A percentile compares a stretch with the other conserved stretches of the same genome.
Conservation (phyloP, 2,113 vertebrate species). For the Ellobius talpinus region DNA sequence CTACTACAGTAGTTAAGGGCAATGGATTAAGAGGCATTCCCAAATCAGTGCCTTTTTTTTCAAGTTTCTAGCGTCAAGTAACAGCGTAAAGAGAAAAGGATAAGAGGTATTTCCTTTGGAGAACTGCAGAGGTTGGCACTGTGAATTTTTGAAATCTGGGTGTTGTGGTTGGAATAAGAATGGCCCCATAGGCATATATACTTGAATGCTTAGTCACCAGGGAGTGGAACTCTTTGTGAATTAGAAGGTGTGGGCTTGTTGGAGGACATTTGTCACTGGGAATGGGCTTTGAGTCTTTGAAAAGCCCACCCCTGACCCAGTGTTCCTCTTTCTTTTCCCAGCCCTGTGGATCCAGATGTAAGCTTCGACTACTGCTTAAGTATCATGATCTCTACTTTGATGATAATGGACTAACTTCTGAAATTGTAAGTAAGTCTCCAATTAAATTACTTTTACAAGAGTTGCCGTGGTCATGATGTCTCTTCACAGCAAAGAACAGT, state of each 20-base stretch:
- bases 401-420: background rate
- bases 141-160: constrained; percentile 22
- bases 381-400: background rate
- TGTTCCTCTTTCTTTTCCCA: background rate
- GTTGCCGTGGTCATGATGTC: background rate
- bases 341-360: background rate
- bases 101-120: background rate
- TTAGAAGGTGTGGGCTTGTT: no score
- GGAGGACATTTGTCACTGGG: background rate
- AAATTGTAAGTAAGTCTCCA: background rate
- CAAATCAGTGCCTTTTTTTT: constrained; percentile 4
- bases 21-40: background rate
- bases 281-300: background rate
- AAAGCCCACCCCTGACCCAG: background rate
- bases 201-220: background rate
- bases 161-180: background rate
- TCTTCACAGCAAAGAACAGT: background rate
- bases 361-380: no score
- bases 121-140: background rate
- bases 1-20: background rate
- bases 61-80: constrained; percentile 16
- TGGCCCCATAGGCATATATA: background rate
- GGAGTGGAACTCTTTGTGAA: background rate
- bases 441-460: background rate
- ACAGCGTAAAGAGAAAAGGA: constrained; percentile 60